Conservation (phyloP, 2,797 vertebrate genomes). For the Mormyrus proboscirostris region DNA sequence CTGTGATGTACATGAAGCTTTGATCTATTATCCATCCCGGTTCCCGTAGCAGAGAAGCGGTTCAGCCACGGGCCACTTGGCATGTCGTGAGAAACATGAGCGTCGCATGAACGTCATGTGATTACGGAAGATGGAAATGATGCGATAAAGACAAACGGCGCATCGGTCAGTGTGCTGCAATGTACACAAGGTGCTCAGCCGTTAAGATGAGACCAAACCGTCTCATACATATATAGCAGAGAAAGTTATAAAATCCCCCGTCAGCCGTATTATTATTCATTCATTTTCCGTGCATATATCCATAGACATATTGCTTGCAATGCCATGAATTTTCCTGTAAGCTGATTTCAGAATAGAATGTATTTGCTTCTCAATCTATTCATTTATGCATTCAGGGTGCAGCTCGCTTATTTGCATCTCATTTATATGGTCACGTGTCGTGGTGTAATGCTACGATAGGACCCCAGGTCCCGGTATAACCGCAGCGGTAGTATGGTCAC, state of each 20-base stretch:
- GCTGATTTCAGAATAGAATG: neutral
- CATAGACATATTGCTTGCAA: constrained; percentile 1
- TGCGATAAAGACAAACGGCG: neutral
- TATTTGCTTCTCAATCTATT: neutral
- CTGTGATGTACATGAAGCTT: neutral
- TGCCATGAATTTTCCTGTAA: neutral
- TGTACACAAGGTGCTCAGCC: neutral
- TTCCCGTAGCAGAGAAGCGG: neutral
- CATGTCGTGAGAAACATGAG: neutral
- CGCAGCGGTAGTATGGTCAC: neutral
- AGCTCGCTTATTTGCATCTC: neutral
- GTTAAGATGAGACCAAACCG: neutral
- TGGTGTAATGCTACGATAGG: neutral
- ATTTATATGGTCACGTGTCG: neutral
- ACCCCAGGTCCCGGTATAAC: neutral
- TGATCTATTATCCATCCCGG: neutral
- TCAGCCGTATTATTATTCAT: neutral
- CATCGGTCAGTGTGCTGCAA: neutral
- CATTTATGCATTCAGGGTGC: neutral
- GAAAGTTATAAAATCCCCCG: neutral
- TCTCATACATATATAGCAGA: constrained; percentile 2
- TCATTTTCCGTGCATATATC: neutral
- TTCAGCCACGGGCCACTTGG: neutral
- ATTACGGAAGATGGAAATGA: neutral
- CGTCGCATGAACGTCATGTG: neutral